Evolutionary conservation across 2,113 vertebrate species (phyloP).

Genomic region (Orientallactaga bullata): DNA sequence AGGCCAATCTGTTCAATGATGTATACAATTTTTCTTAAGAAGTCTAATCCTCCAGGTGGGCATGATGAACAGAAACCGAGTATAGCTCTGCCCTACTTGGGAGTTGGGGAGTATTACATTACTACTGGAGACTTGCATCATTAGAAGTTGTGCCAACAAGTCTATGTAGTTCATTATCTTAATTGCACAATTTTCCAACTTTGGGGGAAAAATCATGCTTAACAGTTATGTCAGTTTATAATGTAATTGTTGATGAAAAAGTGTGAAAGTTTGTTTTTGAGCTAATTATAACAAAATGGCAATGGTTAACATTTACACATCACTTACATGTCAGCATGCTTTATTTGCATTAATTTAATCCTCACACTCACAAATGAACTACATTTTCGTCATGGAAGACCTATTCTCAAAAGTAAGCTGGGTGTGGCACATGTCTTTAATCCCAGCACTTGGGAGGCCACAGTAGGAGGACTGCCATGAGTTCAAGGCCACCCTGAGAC

Average conservation of each 20-base stretch:
- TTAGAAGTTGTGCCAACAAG: neutral
- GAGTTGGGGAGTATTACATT: neutral
- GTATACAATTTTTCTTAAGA: constrained; percentile 74
- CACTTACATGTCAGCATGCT: constrained; percentile 11
- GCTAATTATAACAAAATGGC: constrained; percentile 3
- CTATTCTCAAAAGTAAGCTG: neutral
- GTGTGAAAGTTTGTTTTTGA: neutral
- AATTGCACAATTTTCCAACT: neutral
- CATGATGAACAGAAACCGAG: neutral
- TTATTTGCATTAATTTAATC: constrained; percentile 38
- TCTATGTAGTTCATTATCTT: constrained; percentile 15
- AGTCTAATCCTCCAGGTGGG: constrained; percentile 43
- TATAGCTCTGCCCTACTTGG: constrained; percentile 62
- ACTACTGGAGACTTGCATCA: constrained; percentile 46
- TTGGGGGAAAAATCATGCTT: constrained; percentile 12
- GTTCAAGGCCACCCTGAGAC: too few species aligned
- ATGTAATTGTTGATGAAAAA: neutral
- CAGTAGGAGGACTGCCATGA: too few species aligned
- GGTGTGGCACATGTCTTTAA: too few species aligned
- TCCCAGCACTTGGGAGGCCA: too few species aligned
- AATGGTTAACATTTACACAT: constrained; percentile 5
- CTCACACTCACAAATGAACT: constrained; percentile 34
- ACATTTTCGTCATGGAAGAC: neutral
- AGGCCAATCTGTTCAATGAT: constrained; percentile 63
- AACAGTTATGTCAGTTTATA: constrained; percentile 13